These are phyloP conservation scores for Clarias batrachus DNA, from an alignment of 2,113 vertebrate genomes.

Conservation along the genomic window DNA sequence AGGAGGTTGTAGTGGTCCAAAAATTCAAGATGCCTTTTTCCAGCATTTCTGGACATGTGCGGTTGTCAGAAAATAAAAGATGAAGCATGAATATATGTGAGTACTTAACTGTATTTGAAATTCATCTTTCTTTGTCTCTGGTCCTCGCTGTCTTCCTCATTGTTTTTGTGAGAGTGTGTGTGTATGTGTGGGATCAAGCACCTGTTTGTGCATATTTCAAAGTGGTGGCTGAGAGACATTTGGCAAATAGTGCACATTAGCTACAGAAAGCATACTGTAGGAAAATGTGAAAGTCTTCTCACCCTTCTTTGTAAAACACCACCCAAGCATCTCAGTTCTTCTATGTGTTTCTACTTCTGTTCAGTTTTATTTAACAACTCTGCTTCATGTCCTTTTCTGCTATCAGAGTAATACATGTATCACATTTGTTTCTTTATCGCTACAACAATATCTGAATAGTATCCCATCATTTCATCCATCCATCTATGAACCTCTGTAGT, in stretches of 20 bases:
- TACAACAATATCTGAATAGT: background rate
- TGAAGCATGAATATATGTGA: slow-evolving; percentile 37
- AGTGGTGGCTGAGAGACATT: slow-evolving; percentile 33
- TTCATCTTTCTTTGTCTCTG: background rate
- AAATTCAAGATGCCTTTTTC: slow-evolving; percentile 24
- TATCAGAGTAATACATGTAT: background rate
- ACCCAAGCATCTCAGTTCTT: slow-evolving; percentile 7
- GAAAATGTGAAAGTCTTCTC: slow-evolving; percentile 31
- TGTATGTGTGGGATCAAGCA: slow-evolving; percentile 3
- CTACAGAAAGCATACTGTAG: slow-evolving; percentile 18
- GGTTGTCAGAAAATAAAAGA: slow-evolving; percentile 25
- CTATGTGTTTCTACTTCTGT: slow-evolving; percentile 14
- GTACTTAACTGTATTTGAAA: slow-evolving; percentile 23
- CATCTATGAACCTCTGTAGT: no score
- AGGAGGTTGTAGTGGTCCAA: background rate
- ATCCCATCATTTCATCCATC: no score
- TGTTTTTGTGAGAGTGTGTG: background rate
- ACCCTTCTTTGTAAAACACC: background rate
- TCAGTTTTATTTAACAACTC: background rate
- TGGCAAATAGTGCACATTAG: slow-evolving; percentile 41
- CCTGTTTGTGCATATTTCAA: slow-evolving; percentile 52
- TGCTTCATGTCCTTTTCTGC: background rate
- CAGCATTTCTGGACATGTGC: slow-evolving; percentile 16
- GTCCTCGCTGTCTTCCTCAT: background rate
- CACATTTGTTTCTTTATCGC: background rate